Conservation (phyloP, 2,888 invertebrate species). For the Tromatobia lineatoria region DNA sequence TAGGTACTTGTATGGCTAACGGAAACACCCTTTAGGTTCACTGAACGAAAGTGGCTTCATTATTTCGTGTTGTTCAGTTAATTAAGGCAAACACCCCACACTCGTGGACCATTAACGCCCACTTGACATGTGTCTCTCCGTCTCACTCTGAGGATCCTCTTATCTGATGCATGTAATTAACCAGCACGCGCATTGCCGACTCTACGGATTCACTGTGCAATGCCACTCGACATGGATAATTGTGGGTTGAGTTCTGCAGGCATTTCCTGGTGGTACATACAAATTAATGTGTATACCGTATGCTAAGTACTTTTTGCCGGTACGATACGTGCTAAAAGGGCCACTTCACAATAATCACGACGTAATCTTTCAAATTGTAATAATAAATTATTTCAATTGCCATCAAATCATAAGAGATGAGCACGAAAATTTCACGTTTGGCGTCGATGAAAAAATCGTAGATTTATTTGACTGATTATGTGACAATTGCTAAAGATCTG, state of each 20-base stretch:
- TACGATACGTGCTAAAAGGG: neutral
- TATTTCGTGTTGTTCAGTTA: slow-evolving; percentile 71
- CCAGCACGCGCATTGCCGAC: slow-evolving; percentile 12
- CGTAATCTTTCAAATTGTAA: neutral
- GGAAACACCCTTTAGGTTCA: slow-evolving; percentile 5
- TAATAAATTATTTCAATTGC: neutral
- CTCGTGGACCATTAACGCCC: slow-evolving; percentile 69
- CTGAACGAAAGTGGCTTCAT: slow-evolving; percentile 66
- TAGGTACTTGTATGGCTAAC: neutral
- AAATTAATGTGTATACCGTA: neutral
- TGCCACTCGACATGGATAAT: slow-evolving; percentile 2
- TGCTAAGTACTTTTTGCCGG: neutral
- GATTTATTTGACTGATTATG: no score
- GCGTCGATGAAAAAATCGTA: no score
- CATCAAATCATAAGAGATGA: no score
- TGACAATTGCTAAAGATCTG: no score
- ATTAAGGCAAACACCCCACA: slow-evolving; percentile 71
- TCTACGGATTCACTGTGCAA: slow-evolving; percentile 1
- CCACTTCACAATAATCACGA: neutral
- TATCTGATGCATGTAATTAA: slow-evolving; percentile 37
- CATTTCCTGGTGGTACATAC: neutral
- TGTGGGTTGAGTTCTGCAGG: neutral
- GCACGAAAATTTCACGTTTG: no score
- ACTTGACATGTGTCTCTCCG: slow-evolving; percentile 72
- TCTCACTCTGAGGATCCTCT: slow-evolving; percentile 1